Evolutionary conservation across 2,113 vertebrate genomes (phyloP), one percentile per base, ranked within the genome.

Genomic region (Paramisgurnus dabryanus): DNA sequence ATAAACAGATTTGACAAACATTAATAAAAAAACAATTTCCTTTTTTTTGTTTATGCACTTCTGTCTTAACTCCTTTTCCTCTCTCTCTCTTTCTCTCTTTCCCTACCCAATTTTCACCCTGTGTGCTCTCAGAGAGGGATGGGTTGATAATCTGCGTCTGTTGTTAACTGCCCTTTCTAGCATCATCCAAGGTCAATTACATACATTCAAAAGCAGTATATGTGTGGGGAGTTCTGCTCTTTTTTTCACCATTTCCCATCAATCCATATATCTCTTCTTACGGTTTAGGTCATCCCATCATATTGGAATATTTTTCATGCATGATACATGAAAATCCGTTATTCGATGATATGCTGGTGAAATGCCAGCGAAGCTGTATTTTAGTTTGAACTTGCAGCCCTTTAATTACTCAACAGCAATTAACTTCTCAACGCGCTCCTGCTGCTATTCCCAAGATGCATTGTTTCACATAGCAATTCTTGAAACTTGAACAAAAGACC

Each of bases 121-220:
- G 53, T 13, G 17, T 63, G 86, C 81, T 86, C 80, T 87, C 85
- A 63, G 61, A 85, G 85, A 83, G 79, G 82, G 83, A 82, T 27
- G 76, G 81, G 67, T 80, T 92, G 87, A 90, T 92, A 88, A 88
- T 87, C 82, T 88, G 84, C 76, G 85, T 79, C 87, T 88, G 88
- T 87, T 86, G 87, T 78, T 82, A 89, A 87, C 83, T 82, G 84
- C 85, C 86, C 78, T 66, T 82, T 50, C 86, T 82, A 87, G 87
- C 87, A 86, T 83, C 85, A 87, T 84, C 87, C 90, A 93, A 93
- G 91, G 92, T 93, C 90, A 91, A 90, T 90, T 90, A 89, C 85
- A 86, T 86, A 82, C 84, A 86, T 88, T 91, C 80, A 85, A 34
- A 87, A 90, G 87, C 80, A 74, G 84, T 80, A 81, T 86, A 79